Evolutionary conservation across 2,888 invertebrate genomes (phyloP), one percentile per base, ranked within the genome.

Genomic region (Caenorhabditis auriculariae): DNA sequence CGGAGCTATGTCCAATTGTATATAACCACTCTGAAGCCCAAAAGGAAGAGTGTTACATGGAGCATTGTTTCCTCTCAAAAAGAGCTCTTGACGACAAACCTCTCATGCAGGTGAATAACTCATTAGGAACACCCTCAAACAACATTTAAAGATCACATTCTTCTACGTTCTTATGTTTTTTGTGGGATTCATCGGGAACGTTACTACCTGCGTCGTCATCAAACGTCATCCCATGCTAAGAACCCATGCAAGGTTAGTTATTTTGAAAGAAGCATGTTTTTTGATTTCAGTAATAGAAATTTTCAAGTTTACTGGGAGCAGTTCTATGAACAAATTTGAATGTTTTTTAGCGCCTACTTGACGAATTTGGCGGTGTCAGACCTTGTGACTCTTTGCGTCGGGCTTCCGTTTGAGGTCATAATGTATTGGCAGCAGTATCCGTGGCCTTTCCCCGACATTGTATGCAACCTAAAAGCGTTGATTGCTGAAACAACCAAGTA

Each of bases 351-450:
- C 42, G 43, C 58, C 24, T 75, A 75, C 42, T 59, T 75, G 0
- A 51, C 70, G 5, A 75, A 75, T 37, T 49, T 75, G 45, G 74
- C 72, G 0, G 39, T 71, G 0, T 69, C 75, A 2, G 75, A 75
- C 27, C 51, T 75, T 32, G 71, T 73, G 0, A 73, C 72, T 7
- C 41, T 75, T 9, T 66, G 53, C 19, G 69, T 73, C 7, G 75
- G 72, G 2, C 54, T 73, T 4, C 72, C 75, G 6, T 75, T 75
- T 39, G 75, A 75, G 48, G 56, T 63, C 0, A 37, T 70, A 27
- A 67, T 70, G 68, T 65, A 66, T 35, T 75, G 72, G 72, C 42
- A 70, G 38, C 75, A 73, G 53, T 75, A 60, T 17, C 74, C 74
- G 5, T 75, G 72, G 72, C 67, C 71, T 4, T 70, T 71, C 41